Evolutionary conservation across 2,888 invertebrate genomes (phyloP).

Genomic region (Cerastis rubricosa): DNA sequence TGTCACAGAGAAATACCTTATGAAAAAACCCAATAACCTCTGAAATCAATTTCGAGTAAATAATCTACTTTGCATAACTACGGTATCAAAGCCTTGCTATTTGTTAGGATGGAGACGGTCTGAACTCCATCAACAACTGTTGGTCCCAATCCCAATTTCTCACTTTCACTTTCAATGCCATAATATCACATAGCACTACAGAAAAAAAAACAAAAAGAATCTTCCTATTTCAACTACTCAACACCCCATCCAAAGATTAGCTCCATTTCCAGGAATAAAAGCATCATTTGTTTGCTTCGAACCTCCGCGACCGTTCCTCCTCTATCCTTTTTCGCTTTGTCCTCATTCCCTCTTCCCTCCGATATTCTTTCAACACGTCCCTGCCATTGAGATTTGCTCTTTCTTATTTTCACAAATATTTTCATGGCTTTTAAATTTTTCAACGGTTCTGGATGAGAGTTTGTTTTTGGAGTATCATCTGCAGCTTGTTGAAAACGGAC

Average conservation of each 20-base stretch:
- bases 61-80: not conserved
- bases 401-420: constrained; percentile 63
- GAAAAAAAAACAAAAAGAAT: not conserved
- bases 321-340: constrained; percentile 54
- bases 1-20: too few species aligned
- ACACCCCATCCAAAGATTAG: constrained; percentile 42
- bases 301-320: constrained; percentile 44
- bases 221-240: constrained; percentile 14
- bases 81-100: not conserved
- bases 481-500: not conserved
- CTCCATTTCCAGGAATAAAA: constrained; percentile 37
- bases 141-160: not conserved
- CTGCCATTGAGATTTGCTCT: constrained; percentile 59
- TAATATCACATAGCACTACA: not conserved
- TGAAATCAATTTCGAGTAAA: not conserved
- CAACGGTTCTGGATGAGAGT: constrained; percentile 11
- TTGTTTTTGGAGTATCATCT: constrained; percentile 16
- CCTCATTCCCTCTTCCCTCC: constrained; percentile 60
- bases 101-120: not conserved
- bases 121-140: not conserved
- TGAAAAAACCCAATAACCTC: too few species aligned
- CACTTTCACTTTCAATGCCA: not conserved
- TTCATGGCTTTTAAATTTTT: constrained; percentile 53
- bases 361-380: constrained; percentile 65
- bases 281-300: constrained; percentile 49